These are phyloP conservation scores for Andricus quercusramuli DNA, from an alignment of 2,888 invertebrate genomes.

Conservation along the genomic window DNA sequence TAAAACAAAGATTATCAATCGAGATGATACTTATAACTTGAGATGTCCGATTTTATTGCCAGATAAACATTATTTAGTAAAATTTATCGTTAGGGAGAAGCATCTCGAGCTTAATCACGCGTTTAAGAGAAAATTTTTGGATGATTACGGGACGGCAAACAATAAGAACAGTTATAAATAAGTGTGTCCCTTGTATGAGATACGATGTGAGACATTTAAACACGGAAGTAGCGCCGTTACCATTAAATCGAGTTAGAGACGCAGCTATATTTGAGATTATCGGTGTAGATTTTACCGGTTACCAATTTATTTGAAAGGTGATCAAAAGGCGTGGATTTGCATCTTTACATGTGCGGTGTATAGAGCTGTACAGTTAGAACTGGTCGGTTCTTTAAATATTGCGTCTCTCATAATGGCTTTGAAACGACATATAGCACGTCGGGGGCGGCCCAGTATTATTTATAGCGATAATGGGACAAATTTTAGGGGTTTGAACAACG, in stretches of 20 bases:
- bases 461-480: slow-evolving; percentile 74
- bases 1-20: too few relatives aligned
- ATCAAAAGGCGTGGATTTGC: slow-evolving; percentile 65
- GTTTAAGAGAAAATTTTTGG: slow-evolving; percentile 52
- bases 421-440: slow-evolving; percentile 67
- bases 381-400: slow-evolving; percentile 64
- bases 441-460: slow-evolving; percentile 66
- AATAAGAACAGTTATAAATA: slow-evolving; percentile 43
- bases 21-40: too few relatives aligned
- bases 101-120: slow-evolving; percentile 50
- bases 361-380: slow-evolving; percentile 72
- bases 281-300: slow-evolving; percentile 71
- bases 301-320: slow-evolving; percentile 61
- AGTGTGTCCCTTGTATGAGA: slow-evolving; percentile 54
- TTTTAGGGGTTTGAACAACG: slow-evolving; percentile 53
- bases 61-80: slow-evolving; percentile 49
- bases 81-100: slow-evolving; percentile 14
- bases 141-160: slow-evolving; percentile 47
- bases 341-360: slow-evolving; percentile 73
- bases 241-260: slow-evolving; percentile 59
- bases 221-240: slow-evolving; percentile 59
- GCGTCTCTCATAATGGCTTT: slow-evolving; percentile 63
- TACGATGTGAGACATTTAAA: slow-evolving; percentile 53
- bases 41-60: slow-evolving; percentile 56
- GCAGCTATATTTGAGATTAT: slow-evolving; percentile 58